These are phyloP conservation scores for Erynnis tages DNA, from an alignment of 2,888 invertebrate species.

Conservation along the genomic window DNA sequence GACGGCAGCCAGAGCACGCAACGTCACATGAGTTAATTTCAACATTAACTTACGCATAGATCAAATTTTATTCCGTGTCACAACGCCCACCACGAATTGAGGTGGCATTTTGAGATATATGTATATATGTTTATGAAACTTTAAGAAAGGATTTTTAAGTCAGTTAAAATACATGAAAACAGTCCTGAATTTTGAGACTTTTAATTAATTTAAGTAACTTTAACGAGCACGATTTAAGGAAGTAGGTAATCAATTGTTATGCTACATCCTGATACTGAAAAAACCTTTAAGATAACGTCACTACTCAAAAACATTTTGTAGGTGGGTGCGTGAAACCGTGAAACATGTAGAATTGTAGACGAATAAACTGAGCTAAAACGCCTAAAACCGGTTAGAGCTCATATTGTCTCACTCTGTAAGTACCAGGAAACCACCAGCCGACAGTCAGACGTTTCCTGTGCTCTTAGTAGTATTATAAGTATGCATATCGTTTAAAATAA, in stretches of 20 bases:
- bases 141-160: no score
- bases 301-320: constrained; percentile 9
- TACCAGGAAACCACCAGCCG: constrained; percentile 73
- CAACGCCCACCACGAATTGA: not conserved
- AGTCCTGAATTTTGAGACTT: no score
- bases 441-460: constrained; percentile 72
- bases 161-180: no score
- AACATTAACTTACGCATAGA: constrained; percentile 29
- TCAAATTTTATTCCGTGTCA: constrained; percentile 17
- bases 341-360: no score
- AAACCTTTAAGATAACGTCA: not conserved
- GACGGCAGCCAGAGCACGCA: constrained; percentile 72
- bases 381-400: constrained; percentile 71
- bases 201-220: no score
- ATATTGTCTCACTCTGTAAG: constrained; percentile 75
- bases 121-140: no score
- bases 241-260: no score
- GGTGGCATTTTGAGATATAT: no score
- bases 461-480: constrained; percentile 24
- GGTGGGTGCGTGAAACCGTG: constrained; percentile 18
- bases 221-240: no score
- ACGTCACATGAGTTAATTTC: constrained; percentile 40
- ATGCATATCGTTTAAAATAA: constrained; percentile 5
- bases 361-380: constrained; percentile 69
- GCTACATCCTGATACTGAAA: no score